Evolutionary conservation across 2,113 vertebrate species (phyloP), one percentile per base, ranked within the genome.

Genomic region (Carollia perspicillata): DNA sequence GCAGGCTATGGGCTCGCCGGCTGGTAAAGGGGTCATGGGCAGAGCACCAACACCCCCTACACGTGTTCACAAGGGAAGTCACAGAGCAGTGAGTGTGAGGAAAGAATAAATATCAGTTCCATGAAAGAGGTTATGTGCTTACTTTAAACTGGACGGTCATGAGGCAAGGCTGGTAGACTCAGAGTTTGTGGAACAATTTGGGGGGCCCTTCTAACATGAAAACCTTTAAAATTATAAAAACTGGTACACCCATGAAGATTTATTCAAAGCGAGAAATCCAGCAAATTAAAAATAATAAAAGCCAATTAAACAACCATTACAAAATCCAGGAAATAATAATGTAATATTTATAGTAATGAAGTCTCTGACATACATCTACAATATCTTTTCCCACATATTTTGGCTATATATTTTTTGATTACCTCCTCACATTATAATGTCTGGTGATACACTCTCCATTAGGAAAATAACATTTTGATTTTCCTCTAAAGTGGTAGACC

Each of bases 221-320:
- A 78, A 30, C 35, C 86, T 23, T 23, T 49, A 44, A 71, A 89
- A 65, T 89, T 51, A 51, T 71, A 78, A 81, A 58, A 63, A 68
- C 12, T 28, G 74, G 49, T 33, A 94, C 35, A 63, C 53, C 79
- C 17, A n/a, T 42, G 60, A 86, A 92, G 14, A 78, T 72, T 49
- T 86, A 85, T 81, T 95, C 51, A 86, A 94, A 95, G 90, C 49
- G 79, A 92, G 65, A 91, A 92, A 17, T 35, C 65, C 28, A 72
- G 44, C 53, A 44, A 93, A 86, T 74, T 60, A 53, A 16, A 94
- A 79, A n/a, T 84, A 86, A 65, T 65, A 60, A 90, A 81, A 94
- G 47, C 23, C 81, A 72, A 78, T 2, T 2, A 65, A 84, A 83
- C 60, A 79, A 94, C 63, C 42, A 89, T 81, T 9, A 75, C 35